Conservation (phyloP, 2,113 vertebrate species). For the Chamaea fasciata region DNA sequence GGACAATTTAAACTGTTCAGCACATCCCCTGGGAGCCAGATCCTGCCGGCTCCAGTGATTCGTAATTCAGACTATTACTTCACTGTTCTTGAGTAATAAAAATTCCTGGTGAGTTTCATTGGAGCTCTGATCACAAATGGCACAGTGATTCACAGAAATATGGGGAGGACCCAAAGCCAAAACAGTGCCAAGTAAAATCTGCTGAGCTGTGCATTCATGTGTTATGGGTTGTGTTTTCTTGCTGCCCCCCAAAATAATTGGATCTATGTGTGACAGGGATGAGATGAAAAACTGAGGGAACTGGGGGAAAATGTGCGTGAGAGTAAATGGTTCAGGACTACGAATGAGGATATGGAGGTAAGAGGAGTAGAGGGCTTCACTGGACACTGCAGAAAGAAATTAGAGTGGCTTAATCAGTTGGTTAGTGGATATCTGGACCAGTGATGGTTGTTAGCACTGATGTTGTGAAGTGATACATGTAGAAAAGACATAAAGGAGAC, state of each 20-base stretch:
- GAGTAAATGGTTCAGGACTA: neutral
- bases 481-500: neutral
- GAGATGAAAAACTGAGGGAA: neutral
- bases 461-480: neutral
- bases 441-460: conserved; percentile 50
- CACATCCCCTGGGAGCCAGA: neutral
- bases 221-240: neutral
- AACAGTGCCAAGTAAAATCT: conserved; percentile 2
- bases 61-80: conserved; percentile 7
- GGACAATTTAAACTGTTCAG: conserved; percentile 20
- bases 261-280: neutral
- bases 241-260: fast-evolving
- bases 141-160: conserved; percentile 46
- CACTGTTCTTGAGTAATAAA: conserved; percentile 57
- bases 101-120: conserved; percentile 48
- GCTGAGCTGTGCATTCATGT: conserved; percentile 36
- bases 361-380: neutral
- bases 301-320: neutral
- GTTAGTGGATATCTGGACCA: conserved; percentile 55
- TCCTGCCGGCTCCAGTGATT: conserved; percentile 41
- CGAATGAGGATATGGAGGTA: neutral
- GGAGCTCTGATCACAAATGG: conserved; percentile 42
- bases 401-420: neutral
- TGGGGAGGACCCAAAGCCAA: neutral
- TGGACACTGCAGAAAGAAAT: conserved; percentile 8